Conservation (phyloP, 2,113 vertebrate genomes). For the Aphyosemion australe region DNA sequence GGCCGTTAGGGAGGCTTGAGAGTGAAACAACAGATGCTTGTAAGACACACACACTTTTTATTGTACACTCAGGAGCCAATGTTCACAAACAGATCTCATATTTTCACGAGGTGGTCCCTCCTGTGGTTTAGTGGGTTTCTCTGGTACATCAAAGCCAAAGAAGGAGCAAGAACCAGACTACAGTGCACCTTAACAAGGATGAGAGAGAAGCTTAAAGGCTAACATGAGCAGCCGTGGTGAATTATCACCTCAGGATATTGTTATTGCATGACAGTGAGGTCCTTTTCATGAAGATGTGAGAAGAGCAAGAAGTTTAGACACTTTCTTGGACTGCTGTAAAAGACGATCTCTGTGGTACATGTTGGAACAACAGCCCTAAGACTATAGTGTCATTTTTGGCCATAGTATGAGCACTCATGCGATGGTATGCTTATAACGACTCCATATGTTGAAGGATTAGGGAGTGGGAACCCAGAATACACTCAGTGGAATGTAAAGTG, state of each 20-base stretch:
- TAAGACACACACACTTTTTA: constrained; percentile 51
- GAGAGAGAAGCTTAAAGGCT: neutral
- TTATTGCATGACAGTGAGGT: constrained; percentile 18
- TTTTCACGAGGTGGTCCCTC: constrained; percentile 70
- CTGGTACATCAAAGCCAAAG: constrained; percentile 64
- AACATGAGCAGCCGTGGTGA: neutral
- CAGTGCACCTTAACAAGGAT: constrained; percentile 28
- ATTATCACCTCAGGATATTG: constrained; percentile 22
- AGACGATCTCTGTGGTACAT: neutral
- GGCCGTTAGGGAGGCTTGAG: too few relatives aligned
- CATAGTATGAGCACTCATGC: constrained; percentile 7
- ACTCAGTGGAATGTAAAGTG: constrained; percentile 68
- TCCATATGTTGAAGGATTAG: constrained; percentile 66
- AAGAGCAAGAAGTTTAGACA: neutral
- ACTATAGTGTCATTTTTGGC: constrained; percentile 24
- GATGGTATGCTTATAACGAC: constrained; percentile 55
- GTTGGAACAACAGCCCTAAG: neutral
- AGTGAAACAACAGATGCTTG: constrained; percentile 69
- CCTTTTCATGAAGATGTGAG: neutral
- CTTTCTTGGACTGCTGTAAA: neutral
- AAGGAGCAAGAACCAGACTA: constrained; percentile 35
- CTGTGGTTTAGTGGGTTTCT: constrained; percentile 55
- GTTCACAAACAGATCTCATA: constrained; percentile 61
- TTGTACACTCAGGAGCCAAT: constrained; percentile 60
- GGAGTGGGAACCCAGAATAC: constrained; percentile 75